phyloP scores from a whole-genome alignment of 1,140 invertebrate genomes.

The Antheraea mylitta region DNA sequence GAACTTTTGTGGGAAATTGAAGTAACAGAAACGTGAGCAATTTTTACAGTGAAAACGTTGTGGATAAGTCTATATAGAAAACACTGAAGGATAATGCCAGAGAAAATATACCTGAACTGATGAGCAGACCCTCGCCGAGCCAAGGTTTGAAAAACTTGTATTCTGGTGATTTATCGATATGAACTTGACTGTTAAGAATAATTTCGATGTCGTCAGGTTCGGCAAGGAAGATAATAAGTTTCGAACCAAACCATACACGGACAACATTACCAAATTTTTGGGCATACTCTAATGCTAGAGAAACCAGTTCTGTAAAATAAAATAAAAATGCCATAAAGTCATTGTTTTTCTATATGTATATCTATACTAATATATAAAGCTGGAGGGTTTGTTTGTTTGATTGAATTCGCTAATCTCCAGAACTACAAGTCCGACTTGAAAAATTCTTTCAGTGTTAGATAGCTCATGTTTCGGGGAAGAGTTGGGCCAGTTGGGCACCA shows the following conservation, averaged over 20 bases:
- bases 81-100: neutral
- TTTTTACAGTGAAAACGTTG: neutral
- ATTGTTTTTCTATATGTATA: no score
- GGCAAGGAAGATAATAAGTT: conserved; percentile 81
- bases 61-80: no score
- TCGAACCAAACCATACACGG: conserved; percentile 83
- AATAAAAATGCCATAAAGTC: neutral
- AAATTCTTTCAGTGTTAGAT: no score
- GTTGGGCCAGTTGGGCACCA: no score
- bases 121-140: conserved; percentile 92
- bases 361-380: no score
- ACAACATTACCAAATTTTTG: conserved; percentile 80
- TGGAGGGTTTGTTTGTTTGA: no score
- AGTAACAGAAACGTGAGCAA: neutral
- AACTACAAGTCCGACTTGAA: no score
- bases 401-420: no score
- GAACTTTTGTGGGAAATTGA: no score
- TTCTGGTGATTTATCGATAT: conserved; percentile 90
- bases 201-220: conserved; percentile 86
- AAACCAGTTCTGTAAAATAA: conserved; percentile 68
- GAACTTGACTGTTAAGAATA: conserved; percentile 84
- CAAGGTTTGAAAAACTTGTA: conserved; percentile 94
- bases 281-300: conserved; percentile 60
- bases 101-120: conserved; percentile 81
- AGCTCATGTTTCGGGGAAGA: no score